Conservation (phyloP, 2,797 vertebrate genomes). For the Percopsis omiscomaycus region DNA sequence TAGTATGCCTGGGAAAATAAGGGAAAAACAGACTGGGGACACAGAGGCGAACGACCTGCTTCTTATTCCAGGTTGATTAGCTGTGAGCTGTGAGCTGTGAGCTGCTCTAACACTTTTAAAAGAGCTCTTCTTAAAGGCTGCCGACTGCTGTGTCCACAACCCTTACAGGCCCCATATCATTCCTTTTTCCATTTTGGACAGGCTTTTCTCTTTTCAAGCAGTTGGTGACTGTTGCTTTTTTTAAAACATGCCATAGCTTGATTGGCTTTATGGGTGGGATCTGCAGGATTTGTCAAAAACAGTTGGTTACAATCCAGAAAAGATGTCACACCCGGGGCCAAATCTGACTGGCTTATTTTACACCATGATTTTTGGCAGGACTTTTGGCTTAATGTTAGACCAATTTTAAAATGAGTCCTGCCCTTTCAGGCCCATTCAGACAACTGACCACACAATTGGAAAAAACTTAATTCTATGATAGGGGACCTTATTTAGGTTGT, state of each 20-base stretch:
- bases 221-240: too few species aligned
- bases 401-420: neutral
- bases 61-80: constrained; percentile 47
- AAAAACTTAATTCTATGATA: too few species aligned
- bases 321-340: too few species aligned
- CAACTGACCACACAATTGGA: too few species aligned
- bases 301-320: too few species aligned
- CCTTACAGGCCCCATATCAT: constrained; percentile 1
- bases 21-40: constrained; percentile 17
- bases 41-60: constrained; percentile 41
- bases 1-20: constrained; percentile 50
- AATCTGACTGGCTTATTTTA: too few species aligned
- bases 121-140: constrained; percentile 30
- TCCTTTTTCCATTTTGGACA: too few species aligned
- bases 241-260: too few species aligned
- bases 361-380: too few species aligned
- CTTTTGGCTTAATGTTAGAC: neutral
- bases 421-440: neutral
- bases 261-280: neutral
- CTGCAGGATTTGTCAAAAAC: neutral
- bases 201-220: too few species aligned
- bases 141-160: constrained; percentile 41
- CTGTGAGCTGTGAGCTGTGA: constrained; percentile 52
- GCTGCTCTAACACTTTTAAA: constrained; percentile 33
- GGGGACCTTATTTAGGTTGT: constrained; percentile 24